Evolutionary conservation across 2,113 vertebrate genomes (phyloP), one percentile per base, ranked within the genome.

Genomic region (human (Homo sapiens)): DNA sequence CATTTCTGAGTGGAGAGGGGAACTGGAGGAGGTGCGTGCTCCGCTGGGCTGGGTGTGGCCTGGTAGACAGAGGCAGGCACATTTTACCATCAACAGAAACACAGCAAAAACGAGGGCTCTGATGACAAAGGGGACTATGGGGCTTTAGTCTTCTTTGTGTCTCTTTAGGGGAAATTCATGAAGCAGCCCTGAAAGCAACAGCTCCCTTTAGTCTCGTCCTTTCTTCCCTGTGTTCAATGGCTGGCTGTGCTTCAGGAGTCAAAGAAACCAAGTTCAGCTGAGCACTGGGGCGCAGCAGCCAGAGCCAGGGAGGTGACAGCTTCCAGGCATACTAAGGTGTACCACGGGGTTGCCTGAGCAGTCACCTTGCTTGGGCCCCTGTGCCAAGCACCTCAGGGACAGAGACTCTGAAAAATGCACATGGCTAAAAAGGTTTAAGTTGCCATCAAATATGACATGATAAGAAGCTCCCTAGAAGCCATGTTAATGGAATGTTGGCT

Each of bases 391-490:
- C 68, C 55, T 17, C 4, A 0, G 32, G 35, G 57, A 45, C 17
- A 72, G 48, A 52, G 72, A 64, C 25, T 90, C 52, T 80, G 73
- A 64, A 86, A 66, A 94, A n/a, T 12, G 25, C 45, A 35, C 22
- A n/a, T 82, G 76, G 80, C 94, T 90, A 61, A 75, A 70, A 90
- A n/a, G 12, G 61, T 52, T 81, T 73, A 78, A 25, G 38, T 40
- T 86, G 68, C 75, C 84, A 38, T 85, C 75, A 64, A 35, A 32
- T 52, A 50, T 14, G n/a, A 93, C 2, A 1, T 59, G 72, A 30
- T 59, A 68, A 32, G 84, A 80, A 70, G 70, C 70, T 50, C 25
- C 23, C 30, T 23, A 48, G 78, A 92, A 78, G 68, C 20, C 66
- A 55, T 3, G 0, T 38, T 79, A 75, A 89, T 16, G 52, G 61